Evolutionary conservation across 2,888 invertebrate genomes (phyloP).

Genomic region (Pandemis heparana): DNA sequence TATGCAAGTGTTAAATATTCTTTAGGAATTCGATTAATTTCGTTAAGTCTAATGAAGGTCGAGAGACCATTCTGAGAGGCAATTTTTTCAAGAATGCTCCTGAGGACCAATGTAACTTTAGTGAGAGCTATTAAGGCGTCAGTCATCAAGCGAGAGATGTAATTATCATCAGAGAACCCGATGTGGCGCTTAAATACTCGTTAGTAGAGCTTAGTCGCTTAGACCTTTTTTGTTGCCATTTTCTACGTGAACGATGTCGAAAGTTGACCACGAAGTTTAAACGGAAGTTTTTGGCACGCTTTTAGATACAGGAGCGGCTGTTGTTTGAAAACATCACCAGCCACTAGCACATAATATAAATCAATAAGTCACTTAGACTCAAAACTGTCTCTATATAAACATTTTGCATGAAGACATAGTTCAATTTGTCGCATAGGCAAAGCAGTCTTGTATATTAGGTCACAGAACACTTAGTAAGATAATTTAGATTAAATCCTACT

Average conservation of each 20-base stretch:
- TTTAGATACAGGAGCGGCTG: background rate
- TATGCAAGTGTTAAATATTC: background rate
- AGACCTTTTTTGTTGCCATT: background rate
- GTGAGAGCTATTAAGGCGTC: constrained; percentile 24
- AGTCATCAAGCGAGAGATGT: constrained; percentile 33
- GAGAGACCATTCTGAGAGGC: background rate
- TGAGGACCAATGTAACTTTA: constrained; percentile 15
- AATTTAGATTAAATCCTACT: too few relatives aligned
- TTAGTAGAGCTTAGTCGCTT: constrained; percentile 24
- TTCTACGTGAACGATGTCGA: background rate
- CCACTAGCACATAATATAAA: too few relatives aligned
- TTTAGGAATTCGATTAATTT: background rate
- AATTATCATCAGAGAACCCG: constrained; percentile 36
- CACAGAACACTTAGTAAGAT: too few relatives aligned
- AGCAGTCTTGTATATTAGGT: too few relatives aligned
- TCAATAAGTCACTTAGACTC: too few relatives aligned
- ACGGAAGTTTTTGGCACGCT: background rate
- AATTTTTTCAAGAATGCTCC: constrained; percentile 18
- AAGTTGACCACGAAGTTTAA: constrained; percentile 7
- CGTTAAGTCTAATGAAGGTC: constrained; percentile 7
- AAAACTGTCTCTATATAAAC: too few relatives aligned
- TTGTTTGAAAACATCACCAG: background rate
- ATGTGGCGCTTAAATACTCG: constrained; percentile 33
- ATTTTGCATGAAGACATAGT: too few relatives aligned
- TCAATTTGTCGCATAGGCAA: too few relatives aligned